Conservation (phyloP, 1,140 invertebrate species). For the Papilio machaon region DNA sequence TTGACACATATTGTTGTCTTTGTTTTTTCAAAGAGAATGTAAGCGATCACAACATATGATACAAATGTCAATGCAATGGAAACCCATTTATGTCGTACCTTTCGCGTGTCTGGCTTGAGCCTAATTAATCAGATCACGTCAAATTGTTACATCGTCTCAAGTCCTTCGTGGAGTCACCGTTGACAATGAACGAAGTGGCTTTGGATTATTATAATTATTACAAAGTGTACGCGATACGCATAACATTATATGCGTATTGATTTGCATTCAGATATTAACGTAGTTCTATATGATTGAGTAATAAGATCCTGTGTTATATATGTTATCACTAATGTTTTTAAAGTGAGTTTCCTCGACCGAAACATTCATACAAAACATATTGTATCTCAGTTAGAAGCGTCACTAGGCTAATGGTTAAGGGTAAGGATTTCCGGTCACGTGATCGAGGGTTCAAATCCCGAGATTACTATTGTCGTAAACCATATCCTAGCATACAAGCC, state of each 20-base stretch:
- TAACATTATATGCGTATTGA: background rate
- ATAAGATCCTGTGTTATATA: background rate
- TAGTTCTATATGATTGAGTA: background rate
- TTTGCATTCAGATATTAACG: constrained; percentile 17
- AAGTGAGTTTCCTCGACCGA: no score
- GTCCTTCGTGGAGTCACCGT: constrained; percentile 33
- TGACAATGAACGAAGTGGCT: constrained; percentile 43
- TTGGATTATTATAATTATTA: constrained; percentile 34
- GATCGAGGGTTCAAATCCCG: no score
- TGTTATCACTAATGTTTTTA: background rate
- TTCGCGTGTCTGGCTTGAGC: background rate
- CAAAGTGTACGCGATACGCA: constrained; percentile 5
- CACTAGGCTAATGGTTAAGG: no score
- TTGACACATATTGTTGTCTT: background rate
- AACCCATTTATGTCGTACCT: background rate
- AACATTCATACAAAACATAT: background rate
- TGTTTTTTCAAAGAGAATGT: background rate
- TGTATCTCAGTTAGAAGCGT: background rate
- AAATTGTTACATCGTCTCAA: background rate
- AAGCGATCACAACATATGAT: no score
- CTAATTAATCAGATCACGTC: constrained; percentile 11
- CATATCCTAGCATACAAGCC: no score
- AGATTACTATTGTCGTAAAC: no score
- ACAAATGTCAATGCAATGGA: no score
- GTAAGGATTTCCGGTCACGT: no score